phyloP scores from a whole-genome alignment of 2,797 vertebrate genomes.

The Sebastes matsubarae region DNA sequence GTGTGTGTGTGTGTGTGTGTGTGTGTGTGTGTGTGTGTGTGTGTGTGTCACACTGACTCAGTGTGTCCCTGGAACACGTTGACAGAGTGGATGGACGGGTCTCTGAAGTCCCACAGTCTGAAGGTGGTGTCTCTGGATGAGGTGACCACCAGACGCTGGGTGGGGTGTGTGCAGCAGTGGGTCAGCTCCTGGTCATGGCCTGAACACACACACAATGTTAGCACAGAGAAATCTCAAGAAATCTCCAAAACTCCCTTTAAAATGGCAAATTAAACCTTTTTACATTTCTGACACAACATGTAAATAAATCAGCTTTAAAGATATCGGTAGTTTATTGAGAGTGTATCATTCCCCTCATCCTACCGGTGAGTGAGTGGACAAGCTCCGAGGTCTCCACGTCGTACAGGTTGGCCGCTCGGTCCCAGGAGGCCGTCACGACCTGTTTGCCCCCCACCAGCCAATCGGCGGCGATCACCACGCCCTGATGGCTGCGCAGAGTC shows the following conservation, averaged over 20 bases:
- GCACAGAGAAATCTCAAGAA: background rate
- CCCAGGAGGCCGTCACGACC: conserved; percentile 96
- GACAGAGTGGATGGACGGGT: conserved; percentile 97
- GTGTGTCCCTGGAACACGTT: conserved; percentile 98
- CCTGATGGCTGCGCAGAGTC: conserved; percentile 95
- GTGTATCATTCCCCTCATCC: background rate
- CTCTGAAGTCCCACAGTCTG: conserved; percentile 97
- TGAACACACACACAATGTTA: conserved; percentile 53
- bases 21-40: background rate
- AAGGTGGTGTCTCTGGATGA: conserved; percentile 96
- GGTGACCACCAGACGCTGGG: conserved; percentile 94
- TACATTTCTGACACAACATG: background rate
- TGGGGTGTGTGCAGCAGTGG: conserved; percentile 94
- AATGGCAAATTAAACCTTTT: too few species aligned
- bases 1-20: background rate
- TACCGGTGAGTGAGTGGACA: conserved; percentile 96
- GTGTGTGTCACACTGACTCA: conserved; percentile 85
- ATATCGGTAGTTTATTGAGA: background rate
- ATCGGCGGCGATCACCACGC: conserved; percentile 96
- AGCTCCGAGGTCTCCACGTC: conserved; percentile 97
- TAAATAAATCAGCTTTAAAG: background rate
- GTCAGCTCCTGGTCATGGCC: conserved; percentile 97
- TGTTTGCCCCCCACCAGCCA: conserved; percentile 98
- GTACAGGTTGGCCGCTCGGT: conserved; percentile 94
- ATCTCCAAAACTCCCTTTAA: too few species aligned